Base-by-base conservation (phyloP, 2,888 invertebrate genomes). In the Stenichneumon culpator region DNA sequence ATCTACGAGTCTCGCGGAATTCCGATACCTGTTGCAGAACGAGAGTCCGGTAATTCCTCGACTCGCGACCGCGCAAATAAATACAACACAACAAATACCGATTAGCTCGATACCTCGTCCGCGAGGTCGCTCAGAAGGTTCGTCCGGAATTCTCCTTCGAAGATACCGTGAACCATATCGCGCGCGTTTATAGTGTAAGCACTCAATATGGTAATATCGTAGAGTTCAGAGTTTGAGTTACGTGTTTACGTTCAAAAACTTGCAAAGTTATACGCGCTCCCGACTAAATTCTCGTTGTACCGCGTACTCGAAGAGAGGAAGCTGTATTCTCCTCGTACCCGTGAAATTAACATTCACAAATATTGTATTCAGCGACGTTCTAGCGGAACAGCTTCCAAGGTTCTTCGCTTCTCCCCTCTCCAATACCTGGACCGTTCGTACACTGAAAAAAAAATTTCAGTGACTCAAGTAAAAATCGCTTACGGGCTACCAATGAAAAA, bases 271-370 rank as follows among this genome's bases (percentile, higher is more conserved):
- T 11, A 39, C 11, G 39, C 39, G 1, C 4, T 28, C 14, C 6
- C 28, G 14, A 14, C 25, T 16, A 60, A 60, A 60, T 60, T 60
- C 28, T 28, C 60, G 60, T 60, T 28, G 1, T 60, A 14, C 25
- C 25, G 28, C 60, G 60, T 60, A 60, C 60, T 28, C 25, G 22
- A 14, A 60, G 9, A 54, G 16, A 28, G 16, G 22, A 52, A 52
- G 52, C n/a, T 52, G 39, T 7, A 52, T 52, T n/a, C n/a, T 5
- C n/a, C 16, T 60, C 25, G 60, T 60, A 14, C 60, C 16, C 36
- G 36, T 32, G 16, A 32, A 50, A 65, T 65, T 52, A 65, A 75
- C 65, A 75, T 75, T 75, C 22, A 67, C 52, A 52, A 32, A 52
- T n/a, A 25, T 67, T 32, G 14, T 16, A 19, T n/a, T 32, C 39